Percentiles rank a stretch among this genome's conserved stretches.
These are phyloP conservation scores for Rhabdomys dilectus DNA, from an alignment of 2,113 vertebrate genomes.

Conservation along the genomic window DNA sequence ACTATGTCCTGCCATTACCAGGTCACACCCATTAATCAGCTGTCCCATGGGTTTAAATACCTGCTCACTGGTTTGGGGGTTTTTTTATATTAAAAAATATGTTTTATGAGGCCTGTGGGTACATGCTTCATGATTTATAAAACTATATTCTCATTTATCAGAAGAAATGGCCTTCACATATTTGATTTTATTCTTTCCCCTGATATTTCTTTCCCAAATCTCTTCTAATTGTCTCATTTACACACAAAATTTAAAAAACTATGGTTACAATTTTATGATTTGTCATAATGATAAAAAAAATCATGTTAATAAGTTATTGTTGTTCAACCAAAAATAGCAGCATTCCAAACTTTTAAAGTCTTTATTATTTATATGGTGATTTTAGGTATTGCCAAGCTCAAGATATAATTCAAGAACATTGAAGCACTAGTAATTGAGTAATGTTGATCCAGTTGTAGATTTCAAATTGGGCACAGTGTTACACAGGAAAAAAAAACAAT, in stretches of 20 bases:
- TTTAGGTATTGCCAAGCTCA: neutral
- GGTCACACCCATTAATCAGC: neutral
- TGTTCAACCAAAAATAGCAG: neutral
- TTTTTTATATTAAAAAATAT: conserved; percentile 22
- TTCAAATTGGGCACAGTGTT: neutral
- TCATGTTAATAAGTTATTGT: neutral
- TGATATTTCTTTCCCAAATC: neutral
- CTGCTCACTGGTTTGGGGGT: neutral
- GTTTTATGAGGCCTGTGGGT: neutral
- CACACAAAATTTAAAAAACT: neutral
- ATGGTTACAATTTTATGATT: neutral
- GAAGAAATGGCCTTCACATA: neutral
- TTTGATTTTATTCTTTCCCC: neutral
- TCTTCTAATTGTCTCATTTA: neutral
- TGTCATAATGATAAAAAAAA: neutral
- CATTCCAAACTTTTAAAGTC: neutral
- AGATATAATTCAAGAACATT: neutral
- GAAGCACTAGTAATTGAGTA: neutral
- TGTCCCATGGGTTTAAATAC: neutral
- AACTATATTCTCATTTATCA: neutral
- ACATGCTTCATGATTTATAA: neutral
- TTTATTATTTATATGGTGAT: neutral
- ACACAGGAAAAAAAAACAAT: neutral
- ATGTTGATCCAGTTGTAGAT: neutral
- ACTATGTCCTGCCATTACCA: neutral